Evolutionary conservation across 2,888 invertebrate genomes (phyloP), one percentile per base, ranked within the genome.

Genomic region (Tachina fera): DNA sequence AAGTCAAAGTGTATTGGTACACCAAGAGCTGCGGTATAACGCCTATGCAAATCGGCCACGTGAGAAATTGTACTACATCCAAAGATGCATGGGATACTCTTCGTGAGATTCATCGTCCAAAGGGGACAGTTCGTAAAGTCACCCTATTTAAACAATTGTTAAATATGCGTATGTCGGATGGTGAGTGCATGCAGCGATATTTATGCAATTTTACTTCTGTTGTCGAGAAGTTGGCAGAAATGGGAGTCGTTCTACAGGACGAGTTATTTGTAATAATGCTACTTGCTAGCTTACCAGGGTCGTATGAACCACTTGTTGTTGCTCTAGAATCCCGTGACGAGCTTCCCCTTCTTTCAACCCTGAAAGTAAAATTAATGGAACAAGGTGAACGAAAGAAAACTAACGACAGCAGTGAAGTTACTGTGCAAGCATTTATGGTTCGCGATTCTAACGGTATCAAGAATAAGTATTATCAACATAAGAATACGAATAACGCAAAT

Each of bases 291-390:
- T 56, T 87, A 6, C 87, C 87, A 39, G 78, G 70, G 14, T 60
- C 75, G 41, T 87, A 67, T 61, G 86, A 86, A 47, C 86, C 82
- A 16, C 65, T 87, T 11, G 86, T 84, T 0, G 77, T n/a, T n/a
- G n/a, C n/a, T n/a, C 47, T 87, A 0, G 80, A 86, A 65, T 60
- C 80, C 10, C 56, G 84, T 0, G 86, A 86, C 61, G 77, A 79
- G 19, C 65, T n/a, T 85, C 0, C 81, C 87, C 19, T 56, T 41
- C 9, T 53, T 79, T 77, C 47, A 72, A 81, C 81, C 5, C 11
- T 87, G 39, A 87, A n/a, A n/a, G n/a, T n/a, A n/a, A n/a, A n/a
- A n/a, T n/a, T n/a, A n/a, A n/a, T n/a, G n/a, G n/a, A n/a, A 85
- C 56, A 84, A 61, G 81, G 78, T 8, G 79, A 81, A 11, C 10